Evolutionary conservation across 2,797 vertebrate species (phyloP), one percentile per base, ranked within the genome.

Genomic region (Pterois miles): DNA sequence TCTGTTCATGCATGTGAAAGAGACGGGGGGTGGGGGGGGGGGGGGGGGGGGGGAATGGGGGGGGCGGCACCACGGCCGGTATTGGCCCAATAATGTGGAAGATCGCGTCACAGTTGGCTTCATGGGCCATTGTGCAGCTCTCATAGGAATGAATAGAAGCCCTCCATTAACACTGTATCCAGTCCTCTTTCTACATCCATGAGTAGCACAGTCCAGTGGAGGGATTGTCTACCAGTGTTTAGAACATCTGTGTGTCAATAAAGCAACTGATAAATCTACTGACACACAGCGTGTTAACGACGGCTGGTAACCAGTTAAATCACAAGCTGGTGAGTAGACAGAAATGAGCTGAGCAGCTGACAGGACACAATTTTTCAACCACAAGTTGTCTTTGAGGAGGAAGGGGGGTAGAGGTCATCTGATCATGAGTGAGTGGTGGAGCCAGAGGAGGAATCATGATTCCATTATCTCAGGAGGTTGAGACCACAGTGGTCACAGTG

Each of bases 321-420:
- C 31, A 29, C 38, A 65, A 74, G 70, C 68, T 83, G 86, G 86
- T 81, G 72, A 76, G 58, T 20, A 46, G 43, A 9, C 69, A 84
- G 52, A 82, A 60, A 74, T 27, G 11, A 77, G 36, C n/a, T 27
- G 20, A 85, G 65, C 57, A 13, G 57, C 56, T 72, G 31, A 71
- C 58, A 63, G 20, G 43, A 80, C 46, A 46, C 20, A 4, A 36
- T 72, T 78, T 56, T 71, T 78, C 25, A 50, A 81, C 68, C 58
- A 7, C 65, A 56, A 76, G 66, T 52, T 64, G 4, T 78, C 76
- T 67, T 1, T 8, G 33, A 75, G 54, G 46, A 68, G 63, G 65
- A 80, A 25, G 29, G n/a, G 56, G 73, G 69, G 77, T 62, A 48
- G 38, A 66, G 70, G 56, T 76, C 63, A 83, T 25, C 13, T 33